Evolutionary conservation across 2,888 invertebrate species (phyloP).

Genomic region (Drosophila dives): DNA sequence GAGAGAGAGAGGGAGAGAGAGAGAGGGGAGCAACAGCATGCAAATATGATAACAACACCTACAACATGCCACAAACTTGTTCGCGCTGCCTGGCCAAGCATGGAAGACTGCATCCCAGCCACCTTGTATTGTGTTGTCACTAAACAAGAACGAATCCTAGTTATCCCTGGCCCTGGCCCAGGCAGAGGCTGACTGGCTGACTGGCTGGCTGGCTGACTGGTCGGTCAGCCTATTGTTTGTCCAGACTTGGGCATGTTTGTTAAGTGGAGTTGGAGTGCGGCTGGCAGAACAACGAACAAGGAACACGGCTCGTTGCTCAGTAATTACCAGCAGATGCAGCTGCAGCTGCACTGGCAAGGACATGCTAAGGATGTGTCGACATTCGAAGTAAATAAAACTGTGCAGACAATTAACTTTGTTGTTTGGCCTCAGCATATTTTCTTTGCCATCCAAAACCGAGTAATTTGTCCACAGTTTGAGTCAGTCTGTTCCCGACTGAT

Average conservation of each 20-base stretch:
- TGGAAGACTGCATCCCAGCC: conserved; percentile 37
- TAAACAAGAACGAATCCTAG: conserved; percentile 53
- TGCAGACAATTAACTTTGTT: conserved; percentile 76
- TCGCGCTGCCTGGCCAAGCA: conserved; percentile 56
- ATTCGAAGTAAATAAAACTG: conserved; percentile 70
- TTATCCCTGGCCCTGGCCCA: conserved; percentile 52
- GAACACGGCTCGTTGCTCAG: conserved; percentile 60
- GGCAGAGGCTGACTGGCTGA: conserved; percentile 33
- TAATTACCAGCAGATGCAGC: conserved; percentile 69
- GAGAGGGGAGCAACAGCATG: conserved; percentile 13
- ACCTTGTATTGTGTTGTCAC: conserved; percentile 61
- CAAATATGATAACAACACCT: conserved; percentile 76
- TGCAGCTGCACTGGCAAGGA: conserved; percentile 47
- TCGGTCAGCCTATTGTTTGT: conserved; percentile 66
- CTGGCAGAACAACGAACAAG: conserved; percentile 7
- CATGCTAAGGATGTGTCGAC: conserved; percentile 55
- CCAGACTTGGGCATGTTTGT: conserved; percentile 75
- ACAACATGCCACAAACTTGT: conserved; percentile 71
- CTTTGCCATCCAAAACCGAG: conserved; percentile 45
- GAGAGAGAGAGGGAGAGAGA: background rate
- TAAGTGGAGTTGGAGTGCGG: conserved; percentile 57
- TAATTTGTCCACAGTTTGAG: conserved; percentile 38
- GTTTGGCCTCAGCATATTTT: conserved; percentile 61
- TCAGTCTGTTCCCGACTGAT: conserved; percentile 1
- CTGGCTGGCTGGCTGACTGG: background rate